Conservation (phyloP, 2,888 invertebrate genomes). For the Embidobia sp. region DNA sequence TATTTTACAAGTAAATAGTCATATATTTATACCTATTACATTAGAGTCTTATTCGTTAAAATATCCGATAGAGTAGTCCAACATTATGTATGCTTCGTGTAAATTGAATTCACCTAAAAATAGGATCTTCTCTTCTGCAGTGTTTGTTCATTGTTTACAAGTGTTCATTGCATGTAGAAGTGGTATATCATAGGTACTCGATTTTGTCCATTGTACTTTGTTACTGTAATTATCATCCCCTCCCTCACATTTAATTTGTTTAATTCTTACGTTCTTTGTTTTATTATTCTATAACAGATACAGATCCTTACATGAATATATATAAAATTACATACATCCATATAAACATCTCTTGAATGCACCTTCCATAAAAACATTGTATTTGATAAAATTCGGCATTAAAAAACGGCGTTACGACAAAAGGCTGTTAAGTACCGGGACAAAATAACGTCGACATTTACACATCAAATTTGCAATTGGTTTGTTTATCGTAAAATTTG, state of each 20-base stretch:
- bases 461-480: slow-evolving; percentile 71
- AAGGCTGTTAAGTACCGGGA: slow-evolving; percentile 77
- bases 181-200: slow-evolving; percentile 78
- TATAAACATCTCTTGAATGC: slow-evolving; percentile 60
- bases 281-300: slow-evolving; percentile 66
- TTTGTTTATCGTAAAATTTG: slow-evolving; percentile 53
- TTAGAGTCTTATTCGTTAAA: slow-evolving; percentile 80
- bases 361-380: slow-evolving; percentile 62
- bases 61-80: slow-evolving; percentile 80
- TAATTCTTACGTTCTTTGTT: slow-evolving; percentile 51
- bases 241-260: slow-evolving; percentile 7
- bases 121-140: slow-evolving; percentile 77
- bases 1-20: slow-evolving; percentile 81
- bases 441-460: slow-evolving; percentile 69
- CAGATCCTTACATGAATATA: slow-evolving; percentile 65
- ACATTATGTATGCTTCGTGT: slow-evolving; percentile 78
- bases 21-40: slow-evolving; percentile 80
- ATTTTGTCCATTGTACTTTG: slow-evolving; percentile 79
- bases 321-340: slow-evolving; percentile 63
- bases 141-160: slow-evolving; percentile 77
- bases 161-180: slow-evolving; percentile 76
- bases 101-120: slow-evolving; percentile 80
- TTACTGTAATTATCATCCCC: slow-evolving; percentile 58
- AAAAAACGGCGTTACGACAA: slow-evolving; percentile 69
- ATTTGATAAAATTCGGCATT: slow-evolving; percentile 65